Evolutionary conservation across 2,113 vertebrate species (phyloP).

Genomic region (Dolichotis patagonum): DNA sequence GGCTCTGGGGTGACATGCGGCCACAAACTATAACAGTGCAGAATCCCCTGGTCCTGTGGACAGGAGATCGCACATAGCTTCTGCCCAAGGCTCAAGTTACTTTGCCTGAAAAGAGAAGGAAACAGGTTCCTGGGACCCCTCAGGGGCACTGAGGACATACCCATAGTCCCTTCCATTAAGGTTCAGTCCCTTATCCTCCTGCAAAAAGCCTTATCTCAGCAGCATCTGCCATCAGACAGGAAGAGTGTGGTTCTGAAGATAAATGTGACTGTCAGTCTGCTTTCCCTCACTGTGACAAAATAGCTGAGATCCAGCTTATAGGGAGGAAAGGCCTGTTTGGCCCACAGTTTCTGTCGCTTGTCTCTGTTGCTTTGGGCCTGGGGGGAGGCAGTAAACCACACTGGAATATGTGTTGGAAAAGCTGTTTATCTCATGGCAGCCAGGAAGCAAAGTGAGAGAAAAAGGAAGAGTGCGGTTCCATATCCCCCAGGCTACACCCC

Average conservation of each 20-base stretch:
- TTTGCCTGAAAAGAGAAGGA: neutral
- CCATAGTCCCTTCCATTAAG: accelerated
- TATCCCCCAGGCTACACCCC: no score
- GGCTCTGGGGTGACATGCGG: no score
- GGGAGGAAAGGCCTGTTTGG: neutral
- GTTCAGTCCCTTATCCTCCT: neutral
- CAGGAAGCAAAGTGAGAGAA: neutral
- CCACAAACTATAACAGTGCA: neutral
- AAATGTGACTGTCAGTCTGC: neutral
- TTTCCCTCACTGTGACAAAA: neutral
- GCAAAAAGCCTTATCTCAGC: neutral
- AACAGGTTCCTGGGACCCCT: neutral
- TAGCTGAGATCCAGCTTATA: neutral
- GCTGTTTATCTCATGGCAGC: neutral
- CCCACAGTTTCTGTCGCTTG: neutral
- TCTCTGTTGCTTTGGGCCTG: neutral
- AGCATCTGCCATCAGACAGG: neutral
- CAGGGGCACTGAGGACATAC: neutral
- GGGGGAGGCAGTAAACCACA: no score
- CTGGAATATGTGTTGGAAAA: neutral
- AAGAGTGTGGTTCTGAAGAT: neutral
- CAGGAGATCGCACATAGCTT: neutral
- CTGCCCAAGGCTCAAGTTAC: neutral
- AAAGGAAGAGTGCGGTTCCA: neutral
- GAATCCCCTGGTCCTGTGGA: no score